Evolutionary conservation across 2,113 vertebrate genomes (phyloP).

Genomic region (Emydocephalus ijimae): DNA sequence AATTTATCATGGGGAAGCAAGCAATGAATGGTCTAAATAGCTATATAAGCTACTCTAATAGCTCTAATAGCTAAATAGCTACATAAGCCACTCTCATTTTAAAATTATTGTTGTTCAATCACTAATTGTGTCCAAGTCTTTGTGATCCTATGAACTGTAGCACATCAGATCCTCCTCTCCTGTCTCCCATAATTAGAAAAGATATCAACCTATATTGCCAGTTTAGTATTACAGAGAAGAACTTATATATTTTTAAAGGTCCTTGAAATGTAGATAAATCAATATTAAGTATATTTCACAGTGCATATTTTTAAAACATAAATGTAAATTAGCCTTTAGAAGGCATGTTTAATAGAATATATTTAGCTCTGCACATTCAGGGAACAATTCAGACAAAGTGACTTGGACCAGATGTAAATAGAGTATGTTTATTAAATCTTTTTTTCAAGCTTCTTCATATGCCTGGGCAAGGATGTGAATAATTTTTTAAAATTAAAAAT

Average conservation of each 20-base stretch:
- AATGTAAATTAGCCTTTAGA: neutral
- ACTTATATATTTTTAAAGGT: conserved; percentile 6
- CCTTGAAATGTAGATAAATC: conserved; percentile 15
- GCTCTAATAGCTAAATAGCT: neutral
- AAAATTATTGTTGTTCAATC: neutral
- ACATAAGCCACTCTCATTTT: neutral
- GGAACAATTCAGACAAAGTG: neutral
- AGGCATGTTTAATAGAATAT: neutral
- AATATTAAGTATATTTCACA: neutral
- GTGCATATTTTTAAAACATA: neutral
- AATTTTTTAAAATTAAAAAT: neutral
- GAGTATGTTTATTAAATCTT: neutral
- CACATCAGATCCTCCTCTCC: neutral
- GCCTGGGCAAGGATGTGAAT: neutral
- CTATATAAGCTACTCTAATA: neutral
- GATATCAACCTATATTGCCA: conserved; percentile 30
- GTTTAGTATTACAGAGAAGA: conserved; percentile 21
- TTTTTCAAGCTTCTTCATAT: neutral
- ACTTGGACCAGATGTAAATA: neutral
- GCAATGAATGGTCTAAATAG: neutral
- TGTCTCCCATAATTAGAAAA: neutral
- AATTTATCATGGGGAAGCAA: neutral
- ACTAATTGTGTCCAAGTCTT: neutral
- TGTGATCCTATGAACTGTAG: neutral
- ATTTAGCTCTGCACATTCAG: neutral